Evolutionary conservation across 2,797 vertebrate species (phyloP), one percentile per base, ranked within the genome.

Genomic region (Coluber constrictor): DNA sequence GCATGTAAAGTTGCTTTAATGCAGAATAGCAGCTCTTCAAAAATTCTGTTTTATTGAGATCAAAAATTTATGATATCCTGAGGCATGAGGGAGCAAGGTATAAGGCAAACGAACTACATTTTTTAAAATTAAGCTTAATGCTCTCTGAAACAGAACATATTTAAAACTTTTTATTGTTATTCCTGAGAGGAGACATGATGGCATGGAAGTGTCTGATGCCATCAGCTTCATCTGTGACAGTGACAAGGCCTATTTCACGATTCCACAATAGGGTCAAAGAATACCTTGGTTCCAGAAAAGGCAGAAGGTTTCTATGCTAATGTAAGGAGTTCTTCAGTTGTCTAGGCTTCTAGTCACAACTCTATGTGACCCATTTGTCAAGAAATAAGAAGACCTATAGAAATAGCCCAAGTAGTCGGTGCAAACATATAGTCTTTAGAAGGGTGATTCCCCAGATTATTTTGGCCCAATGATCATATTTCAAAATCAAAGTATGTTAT

Each of bases 11-110:
- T 95, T 96, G 94, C 96, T 98, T 98, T 97, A 96, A 97, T 97
- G 97, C 97, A 96, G 97, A 97, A 97, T 93, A 95, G 95, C 96
- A 97, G 95, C 94, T 95, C 96, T 97, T 97, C 96, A 97, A 96
- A 95, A 95, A 97, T 97, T 98, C 97, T 96, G 96, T 97, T 97
- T 97, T 97, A 98, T 97, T 97, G 96, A 90, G 95, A 97, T 98
- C 86, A 97, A 97, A 97, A 97, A 96, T 95, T 95, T 96, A 96
- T 97, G 97, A 95, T 97, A 96, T 97, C 97, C 97, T 96, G 92
- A 93, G 96, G 94, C 96, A 96, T 93, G 94, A 96, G 96, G 96
- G 96, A 96, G 94, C 93, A 95, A 94, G 95, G 96, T 96, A 96
- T 95, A 96, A 95, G 96, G 97, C 95, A 96, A 94, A 90, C 95